phyloP scores from a whole-genome alignment of 2,888 invertebrate species.

The Pegoplata infirma region DNA sequence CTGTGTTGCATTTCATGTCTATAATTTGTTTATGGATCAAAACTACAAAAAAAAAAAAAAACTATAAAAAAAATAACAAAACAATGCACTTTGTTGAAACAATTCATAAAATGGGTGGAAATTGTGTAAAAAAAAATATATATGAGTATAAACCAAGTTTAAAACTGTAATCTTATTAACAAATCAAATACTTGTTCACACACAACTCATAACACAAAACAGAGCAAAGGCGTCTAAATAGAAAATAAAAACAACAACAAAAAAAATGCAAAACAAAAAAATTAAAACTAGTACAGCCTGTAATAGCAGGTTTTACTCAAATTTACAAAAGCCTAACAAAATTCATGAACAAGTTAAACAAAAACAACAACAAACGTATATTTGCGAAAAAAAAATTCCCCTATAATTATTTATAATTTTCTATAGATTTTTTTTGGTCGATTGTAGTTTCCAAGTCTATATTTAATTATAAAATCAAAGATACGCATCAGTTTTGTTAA shows the following conservation, averaged over 20 bases:
- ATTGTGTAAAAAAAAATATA: constrained; percentile 29
- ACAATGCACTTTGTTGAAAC: constrained; percentile 38
- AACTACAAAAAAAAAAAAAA: too few species aligned
- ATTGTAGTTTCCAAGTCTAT: neutral
- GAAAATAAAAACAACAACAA: constrained; percentile 16
- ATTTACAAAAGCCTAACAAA: constrained; percentile 21
- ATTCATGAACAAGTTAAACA: constrained; percentile 6
- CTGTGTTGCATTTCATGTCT: constrained; percentile 17
- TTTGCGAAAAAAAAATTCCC: neutral
- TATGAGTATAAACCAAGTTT: constrained; percentile 19
- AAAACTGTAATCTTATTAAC: constrained; percentile 76
- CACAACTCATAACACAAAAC: constrained; percentile 69
- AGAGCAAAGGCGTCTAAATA: constrained; percentile 31
- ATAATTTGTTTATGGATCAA: constrained; percentile 53
- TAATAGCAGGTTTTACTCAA: constrained; percentile 26
- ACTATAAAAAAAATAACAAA: too few species aligned
- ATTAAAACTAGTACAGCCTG: constrained; percentile 24
- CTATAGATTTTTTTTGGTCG: constrained; percentile 1
- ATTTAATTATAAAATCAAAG: constrained; percentile 27
- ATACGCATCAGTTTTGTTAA: constrained; percentile 59
- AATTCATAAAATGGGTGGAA: constrained; percentile 59
- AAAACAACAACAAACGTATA: neutral
- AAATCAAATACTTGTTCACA: constrained; percentile 78
- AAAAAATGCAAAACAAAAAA: constrained; percentile 28
- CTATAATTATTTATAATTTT: constrained; percentile 43